A percentile compares a stretch with the other conserved stretches of the same genome.
Evolutionary conservation across 2,888 invertebrate genomes (phyloP).

Genomic region (Gnatocerus cornutus): DNA sequence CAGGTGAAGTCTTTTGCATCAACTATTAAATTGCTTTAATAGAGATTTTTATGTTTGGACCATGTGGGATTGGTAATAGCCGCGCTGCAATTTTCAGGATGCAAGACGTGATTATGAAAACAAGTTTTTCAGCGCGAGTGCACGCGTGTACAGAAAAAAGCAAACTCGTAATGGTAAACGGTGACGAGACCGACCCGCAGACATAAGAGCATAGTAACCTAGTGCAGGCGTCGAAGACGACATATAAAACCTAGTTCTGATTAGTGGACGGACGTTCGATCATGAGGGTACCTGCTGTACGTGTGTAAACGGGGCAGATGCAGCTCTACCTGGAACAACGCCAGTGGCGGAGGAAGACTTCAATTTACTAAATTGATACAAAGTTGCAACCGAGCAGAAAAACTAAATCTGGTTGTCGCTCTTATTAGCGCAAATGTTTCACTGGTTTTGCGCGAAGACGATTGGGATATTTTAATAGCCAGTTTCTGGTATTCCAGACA

Average conservation of each 20-base stretch:
- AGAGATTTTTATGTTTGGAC: constrained; percentile 27
- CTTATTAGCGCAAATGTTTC: too few species aligned
- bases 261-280: constrained; percentile 50
- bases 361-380: too few species aligned
- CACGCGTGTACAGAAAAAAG: constrained; percentile 24
- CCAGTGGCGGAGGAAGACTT: constrained; percentile 32
- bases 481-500: too few species aligned
- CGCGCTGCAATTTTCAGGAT: constrained; percentile 40
- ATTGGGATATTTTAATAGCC: too few species aligned
- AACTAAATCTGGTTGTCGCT: too few species aligned
- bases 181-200: constrained; percentile 53
- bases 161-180: constrained; percentile 21
- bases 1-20: constrained; percentile 36
- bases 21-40: constrained; percentile 28
- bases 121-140: constrained; percentile 32
- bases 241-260: constrained; percentile 59
- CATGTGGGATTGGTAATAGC: constrained; percentile 42
- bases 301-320: constrained; percentile 41
- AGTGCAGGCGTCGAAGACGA: constrained; percentile 57
- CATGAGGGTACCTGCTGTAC: constrained; percentile 56
- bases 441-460: too few species aligned
- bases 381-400: too few species aligned
- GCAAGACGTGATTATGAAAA: constrained; percentile 25
- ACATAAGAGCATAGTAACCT: constrained; percentile 62
- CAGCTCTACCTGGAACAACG: constrained; percentile 32